Evolutionary conservation across 2,888 invertebrate species (phyloP).

Genomic region (Diaperis boleti): DNA sequence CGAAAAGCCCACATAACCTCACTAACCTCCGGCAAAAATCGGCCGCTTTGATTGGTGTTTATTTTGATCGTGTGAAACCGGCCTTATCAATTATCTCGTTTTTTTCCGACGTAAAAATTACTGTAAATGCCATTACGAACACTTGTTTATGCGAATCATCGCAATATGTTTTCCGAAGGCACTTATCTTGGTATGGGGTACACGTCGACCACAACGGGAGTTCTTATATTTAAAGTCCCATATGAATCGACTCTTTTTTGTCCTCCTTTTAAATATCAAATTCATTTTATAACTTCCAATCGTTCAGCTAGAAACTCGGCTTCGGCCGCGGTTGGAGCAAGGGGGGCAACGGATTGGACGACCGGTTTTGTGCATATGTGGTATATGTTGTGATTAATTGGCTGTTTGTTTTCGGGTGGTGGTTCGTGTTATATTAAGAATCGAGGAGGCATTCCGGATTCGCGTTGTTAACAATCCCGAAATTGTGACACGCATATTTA

Average conservation of each 20-base stretch:
- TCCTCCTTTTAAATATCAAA: constrained; percentile 43
- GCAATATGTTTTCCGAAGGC: constrained; percentile 56
- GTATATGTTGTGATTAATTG: constrained; percentile 38
- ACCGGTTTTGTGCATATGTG: constrained; percentile 27
- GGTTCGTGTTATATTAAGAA: constrained; percentile 37
- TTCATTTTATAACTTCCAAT: constrained; percentile 42
- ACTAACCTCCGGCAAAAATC: no score
- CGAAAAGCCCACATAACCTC: no score
- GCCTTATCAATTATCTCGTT: constrained; percentile 46
- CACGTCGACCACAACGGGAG: constrained; percentile 52
- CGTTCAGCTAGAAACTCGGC: constrained; percentile 9
- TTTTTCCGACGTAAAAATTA: constrained; percentile 47
- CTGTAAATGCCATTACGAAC: constrained; percentile 54
- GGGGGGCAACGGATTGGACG: background rate
- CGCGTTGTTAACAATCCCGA: background rate
- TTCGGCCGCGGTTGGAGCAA: background rate
- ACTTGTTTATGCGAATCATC: constrained; percentile 59
- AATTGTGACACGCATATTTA: no score
- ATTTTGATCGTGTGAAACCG: constrained; percentile 13
- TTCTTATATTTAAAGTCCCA: constrained; percentile 47
- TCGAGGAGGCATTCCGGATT: constrained; percentile 10
- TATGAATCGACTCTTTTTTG: constrained; percentile 48
- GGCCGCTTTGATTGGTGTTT: no score
- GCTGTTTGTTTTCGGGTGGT: constrained; percentile 37
- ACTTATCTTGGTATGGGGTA: constrained; percentile 58